Evolutionary conservation across 2,113 vertebrate species (phyloP).

Genomic region (Andinoacara biseriatus): DNA sequence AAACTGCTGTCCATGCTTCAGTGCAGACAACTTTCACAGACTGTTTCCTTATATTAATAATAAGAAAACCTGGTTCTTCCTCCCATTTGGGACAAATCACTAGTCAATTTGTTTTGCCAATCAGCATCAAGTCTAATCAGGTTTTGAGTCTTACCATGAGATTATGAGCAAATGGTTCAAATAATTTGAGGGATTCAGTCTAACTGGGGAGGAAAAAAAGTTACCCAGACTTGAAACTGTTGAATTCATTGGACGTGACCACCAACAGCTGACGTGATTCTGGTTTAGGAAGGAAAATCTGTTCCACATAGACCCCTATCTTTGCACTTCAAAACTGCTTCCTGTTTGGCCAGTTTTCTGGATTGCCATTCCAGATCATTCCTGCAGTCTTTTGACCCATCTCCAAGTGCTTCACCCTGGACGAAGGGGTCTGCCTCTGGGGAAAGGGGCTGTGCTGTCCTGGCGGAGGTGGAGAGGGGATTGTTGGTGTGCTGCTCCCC

Average conservation of each 20-base stretch:
- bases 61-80: slow-evolving; percentile 35
- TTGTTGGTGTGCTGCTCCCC: slow-evolving; percentile 62
- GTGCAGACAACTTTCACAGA: slow-evolving; percentile 35
- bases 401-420: slow-evolving; percentile 76
- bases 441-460: slow-evolving; percentile 75
- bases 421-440: slow-evolving; percentile 77
- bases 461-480: slow-evolving; percentile 76
- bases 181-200: slow-evolving; percentile 25
- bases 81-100: slow-evolving; percentile 44
- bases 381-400: slow-evolving; percentile 43
- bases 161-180: slow-evolving; percentile 31
- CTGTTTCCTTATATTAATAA: slow-evolving; percentile 23
- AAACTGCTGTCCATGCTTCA: slow-evolving; percentile 54
- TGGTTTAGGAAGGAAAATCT: slow-evolving; percentile 13
- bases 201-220: background rate
- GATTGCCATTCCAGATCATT: slow-evolving; percentile 66
- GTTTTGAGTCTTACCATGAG: slow-evolving; percentile 16
- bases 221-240: slow-evolving; percentile 21
- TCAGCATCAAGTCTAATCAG: slow-evolving; percentile 36
- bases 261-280: slow-evolving; percentile 27
- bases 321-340: slow-evolving; percentile 8
- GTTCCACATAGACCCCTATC: background rate
- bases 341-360: slow-evolving; percentile 53
- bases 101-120: slow-evolving; percentile 43
- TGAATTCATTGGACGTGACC: slow-evolving; percentile 21